Conservation (phyloP, 53 echinoderm and acorn worm genomes). For the Holothuria leucospilota region DNA sequence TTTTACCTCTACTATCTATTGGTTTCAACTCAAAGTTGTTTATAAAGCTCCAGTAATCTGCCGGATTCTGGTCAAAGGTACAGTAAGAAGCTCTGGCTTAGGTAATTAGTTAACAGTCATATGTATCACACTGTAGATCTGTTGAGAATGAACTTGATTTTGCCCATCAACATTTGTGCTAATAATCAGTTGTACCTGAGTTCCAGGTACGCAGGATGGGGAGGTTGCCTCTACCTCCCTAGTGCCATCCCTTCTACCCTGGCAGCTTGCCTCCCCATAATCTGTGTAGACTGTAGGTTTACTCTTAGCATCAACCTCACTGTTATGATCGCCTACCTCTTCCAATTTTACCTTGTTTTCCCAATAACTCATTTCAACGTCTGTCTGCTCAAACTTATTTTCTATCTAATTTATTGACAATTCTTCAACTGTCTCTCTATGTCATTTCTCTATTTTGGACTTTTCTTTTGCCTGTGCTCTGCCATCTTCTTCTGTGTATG, state of each 20-base stretch:
- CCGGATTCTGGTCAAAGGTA: slow-evolving; percentile 55
- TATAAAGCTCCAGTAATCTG: slow-evolving; percentile 49
- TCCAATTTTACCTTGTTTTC: no score
- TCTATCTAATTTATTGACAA: no score
- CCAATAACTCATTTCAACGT: no score
- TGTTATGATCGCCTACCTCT: no score
- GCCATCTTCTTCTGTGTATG: slow-evolving; percentile 24
- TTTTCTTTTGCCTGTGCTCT: slow-evolving; percentile 36
- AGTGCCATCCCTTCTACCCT: no score
- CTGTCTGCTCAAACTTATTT: no score
- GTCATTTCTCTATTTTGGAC: slow-evolving; percentile 20
- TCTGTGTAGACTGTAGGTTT: no score
- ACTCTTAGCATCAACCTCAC: no score
- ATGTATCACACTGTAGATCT: neutral
- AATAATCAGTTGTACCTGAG: no score
- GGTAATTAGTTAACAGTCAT: slow-evolving; percentile 62
- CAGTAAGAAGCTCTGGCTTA: slow-evolving; percentile 60
- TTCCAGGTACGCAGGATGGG: neutral
- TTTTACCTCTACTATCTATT: slow-evolving; percentile 22
- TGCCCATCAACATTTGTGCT: neutral
- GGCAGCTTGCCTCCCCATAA: no score
- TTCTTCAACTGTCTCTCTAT: neutral
- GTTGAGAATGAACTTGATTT: slow-evolving; percentile 6
- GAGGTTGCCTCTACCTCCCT: no score
- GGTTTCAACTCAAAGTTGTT: slow-evolving; percentile 50